Percentiles rank a stretch among this genome's conserved stretches.
Conservation (phyloP, 2,888 invertebrate genomes). For the Acanthoscelides obtectus region DNA sequence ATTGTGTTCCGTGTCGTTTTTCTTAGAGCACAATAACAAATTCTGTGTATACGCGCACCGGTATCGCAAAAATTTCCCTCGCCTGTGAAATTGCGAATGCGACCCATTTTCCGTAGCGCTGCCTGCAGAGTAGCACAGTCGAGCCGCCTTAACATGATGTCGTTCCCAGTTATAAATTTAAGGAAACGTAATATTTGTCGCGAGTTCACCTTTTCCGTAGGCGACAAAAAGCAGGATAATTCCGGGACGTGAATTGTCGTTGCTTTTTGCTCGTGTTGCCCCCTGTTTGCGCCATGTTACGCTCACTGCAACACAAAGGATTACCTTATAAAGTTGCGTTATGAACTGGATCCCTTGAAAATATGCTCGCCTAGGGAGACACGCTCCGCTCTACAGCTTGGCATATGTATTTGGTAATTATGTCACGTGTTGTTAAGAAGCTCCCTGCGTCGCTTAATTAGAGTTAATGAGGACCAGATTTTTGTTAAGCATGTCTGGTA, state of each 20-base stretch:
- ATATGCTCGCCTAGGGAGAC: background rate
- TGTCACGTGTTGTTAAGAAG: background rate
- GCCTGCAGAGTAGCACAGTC: too few species aligned
- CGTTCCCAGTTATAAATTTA: background rate
- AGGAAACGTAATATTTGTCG: background rate
- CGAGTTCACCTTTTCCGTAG: background rate
- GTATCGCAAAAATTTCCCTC: background rate
- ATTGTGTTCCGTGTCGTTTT: background rate
- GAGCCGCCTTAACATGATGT: background rate
- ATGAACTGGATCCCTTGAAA: background rate
- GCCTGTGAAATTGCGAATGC: background rate
- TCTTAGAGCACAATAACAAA: background rate
- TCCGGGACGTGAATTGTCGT: background rate
- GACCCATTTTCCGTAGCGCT: background rate
- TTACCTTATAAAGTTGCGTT: background rate
- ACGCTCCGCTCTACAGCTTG: background rate
- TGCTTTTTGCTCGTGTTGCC: background rate
- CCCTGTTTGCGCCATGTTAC: background rate
- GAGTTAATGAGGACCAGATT: background rate
- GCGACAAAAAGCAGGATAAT: background rate
- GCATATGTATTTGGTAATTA: background rate
- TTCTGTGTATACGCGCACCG: background rate
- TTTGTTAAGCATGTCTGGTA: too few species aligned
- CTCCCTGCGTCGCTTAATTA: background rate
- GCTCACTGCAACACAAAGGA: background rate